These are phyloP conservation scores for Otis tarda DNA, from an alignment of 2,113 vertebrate species.

Conservation along the genomic window DNA sequence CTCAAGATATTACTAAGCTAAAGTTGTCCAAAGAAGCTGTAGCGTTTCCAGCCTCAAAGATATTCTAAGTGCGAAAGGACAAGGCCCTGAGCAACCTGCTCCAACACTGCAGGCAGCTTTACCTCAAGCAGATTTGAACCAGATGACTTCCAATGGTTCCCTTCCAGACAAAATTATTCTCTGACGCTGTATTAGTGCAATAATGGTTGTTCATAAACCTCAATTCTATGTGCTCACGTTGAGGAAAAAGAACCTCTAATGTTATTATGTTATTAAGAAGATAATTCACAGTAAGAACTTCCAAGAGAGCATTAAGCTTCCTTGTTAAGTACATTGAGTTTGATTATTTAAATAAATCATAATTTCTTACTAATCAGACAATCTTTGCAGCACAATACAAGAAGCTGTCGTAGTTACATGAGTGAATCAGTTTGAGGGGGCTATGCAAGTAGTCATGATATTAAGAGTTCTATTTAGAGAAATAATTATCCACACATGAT, in stretches of 20 bases:
- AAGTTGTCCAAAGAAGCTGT: not conserved
- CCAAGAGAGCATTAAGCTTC: not conserved
- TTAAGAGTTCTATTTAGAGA: slow-evolving; percentile 73
- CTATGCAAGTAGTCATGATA: slow-evolving; percentile 41
- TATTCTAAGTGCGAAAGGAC: not conserved
- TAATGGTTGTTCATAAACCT: not conserved
- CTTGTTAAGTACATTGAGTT: not conserved
- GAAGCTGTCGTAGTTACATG: slow-evolving; percentile 49
- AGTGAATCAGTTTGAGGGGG: slow-evolving; percentile 64
- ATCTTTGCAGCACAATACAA: slow-evolving; percentile 26
- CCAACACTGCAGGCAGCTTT: not conserved
- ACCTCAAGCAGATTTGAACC: not conserved
- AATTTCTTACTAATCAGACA: slow-evolving; percentile 39
- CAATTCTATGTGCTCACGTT: not conserved
- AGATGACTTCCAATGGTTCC: not conserved
- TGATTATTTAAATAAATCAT: slow-evolving; percentile 48
- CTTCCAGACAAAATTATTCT: not conserved
- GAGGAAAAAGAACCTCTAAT: not conserved
- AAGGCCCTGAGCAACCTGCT: not conserved
- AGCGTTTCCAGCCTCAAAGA: not conserved
- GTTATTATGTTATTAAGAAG: not conserved
- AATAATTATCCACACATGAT: slow-evolving; percentile 39
- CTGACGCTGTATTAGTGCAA: not conserved
- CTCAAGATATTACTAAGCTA: not conserved
- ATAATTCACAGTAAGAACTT: not conserved